These are phyloP conservation scores for Brachyhypopomus occidentalis DNA, from an alignment of 2,113 vertebrate genomes.

Conservation along the genomic window DNA sequence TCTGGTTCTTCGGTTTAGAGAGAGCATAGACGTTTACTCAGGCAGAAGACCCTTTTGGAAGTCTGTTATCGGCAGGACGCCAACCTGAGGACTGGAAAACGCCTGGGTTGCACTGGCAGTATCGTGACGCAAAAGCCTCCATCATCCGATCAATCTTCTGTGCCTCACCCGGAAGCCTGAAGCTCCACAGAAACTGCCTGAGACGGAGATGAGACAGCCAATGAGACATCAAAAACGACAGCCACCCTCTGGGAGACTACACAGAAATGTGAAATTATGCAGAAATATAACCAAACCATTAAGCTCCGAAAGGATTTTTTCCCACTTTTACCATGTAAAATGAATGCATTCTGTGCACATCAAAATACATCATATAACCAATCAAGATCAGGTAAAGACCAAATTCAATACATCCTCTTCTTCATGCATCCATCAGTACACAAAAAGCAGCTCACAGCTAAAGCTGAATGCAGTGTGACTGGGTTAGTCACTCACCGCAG, in stretches of 20 bases:
- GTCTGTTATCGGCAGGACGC: constrained; percentile 41
- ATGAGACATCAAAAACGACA: not conserved
- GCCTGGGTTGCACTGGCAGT: constrained; percentile 95
- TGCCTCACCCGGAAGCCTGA: constrained; percentile 93
- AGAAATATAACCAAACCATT: not conserved
- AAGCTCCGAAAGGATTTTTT: not conserved
- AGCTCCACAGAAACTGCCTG: constrained; percentile 98
- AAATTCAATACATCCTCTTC: not conserved
- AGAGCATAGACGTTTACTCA: not conserved
- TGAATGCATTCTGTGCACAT: not conserved
- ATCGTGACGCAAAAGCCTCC: constrained; percentile 95
- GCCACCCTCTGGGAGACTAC: not conserved
- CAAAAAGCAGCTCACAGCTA: not conserved
- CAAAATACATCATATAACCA: not conserved
- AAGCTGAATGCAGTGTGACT: not conserved
- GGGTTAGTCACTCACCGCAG: constrained; percentile 80
- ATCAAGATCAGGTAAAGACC: not conserved
- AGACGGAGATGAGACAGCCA: not conserved
- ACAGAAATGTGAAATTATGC: not conserved
- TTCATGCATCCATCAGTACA: not conserved
- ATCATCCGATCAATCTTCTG: constrained; percentile 99
- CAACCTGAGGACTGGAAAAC: constrained; percentile 98
- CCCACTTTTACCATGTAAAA: not conserved
- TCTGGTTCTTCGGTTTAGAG: not conserved
- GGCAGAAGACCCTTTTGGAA: not conserved